Base-by-base conservation (phyloP, 2,888 invertebrate species). In the Dryobotodes eremita region DNA sequence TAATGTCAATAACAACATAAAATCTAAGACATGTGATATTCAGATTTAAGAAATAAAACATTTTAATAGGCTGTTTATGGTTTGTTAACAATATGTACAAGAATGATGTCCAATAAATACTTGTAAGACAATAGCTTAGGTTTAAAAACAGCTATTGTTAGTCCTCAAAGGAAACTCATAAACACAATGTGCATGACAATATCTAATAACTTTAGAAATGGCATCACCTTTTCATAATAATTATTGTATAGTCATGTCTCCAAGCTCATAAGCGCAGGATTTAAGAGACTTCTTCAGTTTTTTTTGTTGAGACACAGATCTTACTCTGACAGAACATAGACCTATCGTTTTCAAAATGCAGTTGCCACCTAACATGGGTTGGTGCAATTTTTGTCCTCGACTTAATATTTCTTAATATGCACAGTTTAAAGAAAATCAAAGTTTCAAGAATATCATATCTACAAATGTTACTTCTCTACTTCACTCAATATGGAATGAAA, bases 121-220 rank as follows among this genome's bases (percentile, higher is more conserved):
- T 76, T 62, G 13, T 46, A 50, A 61, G 57, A 86, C 84, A 88
- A 87, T 86, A 66, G 70, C 50, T 79, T 42, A 77, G 61, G 31
- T 85, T 80, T 71, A 71, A 76, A 77, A 85, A 86, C 73, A 79
- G 62, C 77, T 82, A 87, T 87, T 86, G 81, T 88, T 77, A 61
- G 11, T 57, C 64, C 20, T 81, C 64, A 50, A 75, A 86, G 70
- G 77, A 76, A 84, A 80, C 86, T 61, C 84, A 62, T 87, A 84
- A 88, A 80, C 23, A 55, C 72, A 79, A 36, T 64, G 50, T 71
- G 36, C 62, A 62, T 53, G 46, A 80, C 68, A 80, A 73, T 81
- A 83, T 77, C 71, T 79, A 68, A 74, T 86, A 79, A 70, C 68
- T 75, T 75, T 61, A 69, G n/a, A 75, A 79, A 59, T 79, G 55